A percentile compares a stretch with the other conserved stretches of the same genome.
Conservation (phyloP, 2,113 vertebrate species). For the Muntiacus reevesi region DNA sequence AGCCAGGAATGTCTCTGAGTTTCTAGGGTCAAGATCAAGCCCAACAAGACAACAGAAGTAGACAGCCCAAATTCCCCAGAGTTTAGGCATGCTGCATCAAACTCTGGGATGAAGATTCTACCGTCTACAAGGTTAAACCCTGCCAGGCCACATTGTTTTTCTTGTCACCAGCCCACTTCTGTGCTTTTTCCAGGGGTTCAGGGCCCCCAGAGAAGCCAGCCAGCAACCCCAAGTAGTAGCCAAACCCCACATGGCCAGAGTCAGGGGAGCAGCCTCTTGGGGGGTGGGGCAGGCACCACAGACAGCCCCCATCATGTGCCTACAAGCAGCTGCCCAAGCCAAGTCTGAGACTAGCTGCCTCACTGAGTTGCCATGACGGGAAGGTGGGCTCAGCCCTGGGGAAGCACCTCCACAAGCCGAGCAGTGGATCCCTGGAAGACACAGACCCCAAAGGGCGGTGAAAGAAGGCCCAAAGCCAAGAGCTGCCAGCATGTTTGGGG, state of each 20-base stretch:
- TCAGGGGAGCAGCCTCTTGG: not conserved
- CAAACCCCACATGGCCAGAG: not conserved
- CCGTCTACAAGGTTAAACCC: not conserved
- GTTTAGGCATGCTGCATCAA: not conserved
- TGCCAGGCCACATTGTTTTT: not conserved
- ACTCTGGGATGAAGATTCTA: not conserved
- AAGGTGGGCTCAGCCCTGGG: not conserved
- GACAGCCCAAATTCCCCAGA: not conserved
- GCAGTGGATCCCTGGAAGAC: conserved; percentile 63
- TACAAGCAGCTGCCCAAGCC: not conserved
- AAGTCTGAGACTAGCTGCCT: not conserved
- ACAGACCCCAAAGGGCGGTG: not conserved
- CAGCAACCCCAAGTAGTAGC: not conserved
- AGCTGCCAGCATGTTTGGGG: not conserved
- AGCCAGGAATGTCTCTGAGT: not conserved
- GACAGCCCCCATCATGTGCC: not conserved
- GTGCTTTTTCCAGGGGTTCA: not conserved
- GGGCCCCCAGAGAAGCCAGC: not conserved
- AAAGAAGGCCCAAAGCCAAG: not conserved
- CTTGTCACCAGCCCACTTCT: not conserved
- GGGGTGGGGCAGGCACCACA: not conserved
- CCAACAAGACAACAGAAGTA: not conserved
- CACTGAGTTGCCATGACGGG: not conserved
- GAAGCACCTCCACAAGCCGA: not conserved
- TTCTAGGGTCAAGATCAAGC: not conserved